Evolutionary conservation across 2,113 vertebrate genomes (phyloP), one percentile per base, ranked within the genome.

Genomic region (Caracal caracal): DNA sequence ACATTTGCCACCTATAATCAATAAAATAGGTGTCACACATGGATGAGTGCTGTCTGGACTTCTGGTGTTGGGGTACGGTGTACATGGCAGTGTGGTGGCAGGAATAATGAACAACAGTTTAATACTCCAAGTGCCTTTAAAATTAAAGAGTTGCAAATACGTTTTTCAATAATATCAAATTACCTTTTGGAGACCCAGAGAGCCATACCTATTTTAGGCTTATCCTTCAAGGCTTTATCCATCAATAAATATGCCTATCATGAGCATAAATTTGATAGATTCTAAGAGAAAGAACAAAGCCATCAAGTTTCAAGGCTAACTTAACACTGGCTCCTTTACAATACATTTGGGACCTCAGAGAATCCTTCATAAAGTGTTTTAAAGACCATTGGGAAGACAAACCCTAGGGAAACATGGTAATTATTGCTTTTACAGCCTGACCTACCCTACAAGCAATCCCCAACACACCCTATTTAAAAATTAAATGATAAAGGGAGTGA

Each of bases 201-300:
- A 80, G 13, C 56, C 40, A 70, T 49, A 84, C 30, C 30, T 75
- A 78, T 56, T 96, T 88, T 63, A 88, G 19, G 56, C 7, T 79
- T 94, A 49, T 96, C 59, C 49, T 78, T 49, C 70, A 84, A 88
- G 81, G 1, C 40, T 87, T 97, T 89, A 90, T 79, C 47, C 68
- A 79, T 93, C 93, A 96, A 95, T 90, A 70, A 85, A 90, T 92
- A 79, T 65, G 78, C 70, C 80, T 94, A 63, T 93, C 24, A 65
- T 49, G 56, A 28, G 68, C 63, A 79, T 90, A 94, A 95, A 95
- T 73, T 47, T 82, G 73, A 92, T 79, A 47, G 76, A 96, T 85
- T 93, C 40, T 15, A 9, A 87, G 47, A 92, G 37, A 73, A 22
- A 61, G n/a, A 89, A 95, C 12, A 47, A 66, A 96, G 35, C 16